Evolutionary conservation across 1,140 invertebrate species (phyloP).

Genomic region (Aphis gossypii): DNA sequence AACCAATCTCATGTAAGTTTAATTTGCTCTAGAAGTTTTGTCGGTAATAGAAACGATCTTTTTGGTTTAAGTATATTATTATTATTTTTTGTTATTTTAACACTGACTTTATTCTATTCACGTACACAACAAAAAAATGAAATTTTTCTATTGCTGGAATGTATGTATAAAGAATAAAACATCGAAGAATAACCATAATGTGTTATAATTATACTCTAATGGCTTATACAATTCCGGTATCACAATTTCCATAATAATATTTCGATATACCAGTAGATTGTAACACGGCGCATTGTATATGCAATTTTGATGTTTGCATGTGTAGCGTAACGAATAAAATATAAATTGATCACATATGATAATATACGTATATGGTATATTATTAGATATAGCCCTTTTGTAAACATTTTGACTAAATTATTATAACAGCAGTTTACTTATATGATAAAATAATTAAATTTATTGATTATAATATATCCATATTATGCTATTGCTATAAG

Average conservation of each 20-base stretch:
- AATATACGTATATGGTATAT: not conserved
- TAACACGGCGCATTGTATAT: slow-evolving; percentile 38
- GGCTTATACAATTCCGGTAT: not conserved
- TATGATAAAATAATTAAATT: not conserved
- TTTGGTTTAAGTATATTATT: not conserved
- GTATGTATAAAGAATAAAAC: not conserved
- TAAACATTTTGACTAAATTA: not conserved
- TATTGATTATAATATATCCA: not conserved
- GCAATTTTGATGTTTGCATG: slow-evolving; percentile 30
- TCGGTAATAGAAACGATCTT: not conserved
- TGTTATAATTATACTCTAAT: not conserved
- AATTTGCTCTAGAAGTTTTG: not conserved
- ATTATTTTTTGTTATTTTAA: not conserved
- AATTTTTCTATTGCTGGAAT: not conserved
- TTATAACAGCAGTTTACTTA: not conserved
- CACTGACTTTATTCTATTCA: not conserved
- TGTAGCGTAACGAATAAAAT: not conserved
- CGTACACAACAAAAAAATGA: not conserved
- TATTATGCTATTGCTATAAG: not conserved
- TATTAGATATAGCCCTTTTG: not conserved
- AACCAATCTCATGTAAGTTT: not conserved
- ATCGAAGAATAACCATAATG: not conserved
- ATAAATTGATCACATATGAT: not conserved
- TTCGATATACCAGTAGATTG: not conserved
- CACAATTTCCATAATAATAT: not conserved